These are phyloP conservation scores for Echeneis naucrates DNA, from an alignment of 2,797 vertebrate genomes.

Conservation along the genomic window DNA sequence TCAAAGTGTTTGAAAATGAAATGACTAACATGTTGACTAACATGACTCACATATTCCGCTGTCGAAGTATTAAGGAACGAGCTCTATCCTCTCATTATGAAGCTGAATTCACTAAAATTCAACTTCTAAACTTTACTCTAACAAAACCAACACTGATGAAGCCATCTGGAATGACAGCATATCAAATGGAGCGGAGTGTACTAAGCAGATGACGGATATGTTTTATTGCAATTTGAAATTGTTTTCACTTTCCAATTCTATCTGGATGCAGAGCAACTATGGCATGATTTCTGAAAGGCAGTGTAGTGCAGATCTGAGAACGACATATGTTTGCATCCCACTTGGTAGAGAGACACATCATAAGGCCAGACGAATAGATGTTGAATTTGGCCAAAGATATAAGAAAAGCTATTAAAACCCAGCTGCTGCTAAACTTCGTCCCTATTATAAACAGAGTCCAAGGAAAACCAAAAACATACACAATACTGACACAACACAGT, in stretches of 20 bases:
- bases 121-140: neutral
- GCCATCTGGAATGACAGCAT: neutral
- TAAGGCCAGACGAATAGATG: neutral
- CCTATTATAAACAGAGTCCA: neutral
- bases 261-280: neutral
- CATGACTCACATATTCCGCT: neutral
- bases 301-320: neutral
- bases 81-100: neutral
- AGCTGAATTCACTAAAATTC: neutral
- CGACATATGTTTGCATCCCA: neutral
- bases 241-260: neutral
- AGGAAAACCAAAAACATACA: no score
- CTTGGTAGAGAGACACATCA: no score
- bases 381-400: neutral
- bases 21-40: no score
- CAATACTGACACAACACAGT: no score
- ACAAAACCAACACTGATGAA: neutral
- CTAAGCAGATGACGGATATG: neutral
- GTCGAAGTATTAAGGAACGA: neutral
- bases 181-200: neutral
- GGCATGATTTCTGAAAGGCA: neutral
- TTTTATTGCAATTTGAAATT: neutral
- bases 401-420: no score
- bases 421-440: no score
- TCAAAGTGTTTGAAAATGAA: no score